Conservation (phyloP, 2,113 vertebrate genomes). For the Equus przewalskii region DNA sequence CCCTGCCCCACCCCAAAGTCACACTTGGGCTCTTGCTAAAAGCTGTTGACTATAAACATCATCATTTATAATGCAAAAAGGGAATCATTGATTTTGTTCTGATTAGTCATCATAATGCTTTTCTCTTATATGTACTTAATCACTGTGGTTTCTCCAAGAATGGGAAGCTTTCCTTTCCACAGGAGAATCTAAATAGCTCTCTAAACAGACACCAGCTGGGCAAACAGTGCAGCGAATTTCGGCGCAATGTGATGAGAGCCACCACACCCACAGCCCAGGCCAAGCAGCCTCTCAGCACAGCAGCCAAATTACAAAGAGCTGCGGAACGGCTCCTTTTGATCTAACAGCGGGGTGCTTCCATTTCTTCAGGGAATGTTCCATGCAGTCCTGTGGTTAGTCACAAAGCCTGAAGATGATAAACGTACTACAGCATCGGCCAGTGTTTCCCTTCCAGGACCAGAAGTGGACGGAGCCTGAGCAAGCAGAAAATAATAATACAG, state of each 20-base stretch:
- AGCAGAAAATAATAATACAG: rapidly evolving
- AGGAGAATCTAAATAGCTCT: conserved; percentile 75
- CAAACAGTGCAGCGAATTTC: conserved; percentile 77
- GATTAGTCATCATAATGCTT: conserved; percentile 86
- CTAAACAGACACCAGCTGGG: conserved; percentile 84
- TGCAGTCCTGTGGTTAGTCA: rapidly evolving
- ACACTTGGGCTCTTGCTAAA: conserved; percentile 83
- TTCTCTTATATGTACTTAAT: conserved; percentile 84
- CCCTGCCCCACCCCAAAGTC: conserved; percentile 66
- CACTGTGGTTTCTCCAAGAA: conserved; percentile 86
- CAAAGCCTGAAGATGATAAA: neutral
- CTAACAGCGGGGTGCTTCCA: rapidly evolving
- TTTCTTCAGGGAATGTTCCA: neutral
- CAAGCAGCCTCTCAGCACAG: neutral
- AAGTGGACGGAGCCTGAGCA: neutral
- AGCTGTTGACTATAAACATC: conserved; percentile 79
- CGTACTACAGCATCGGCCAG: neutral
- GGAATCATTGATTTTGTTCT: conserved; percentile 85
- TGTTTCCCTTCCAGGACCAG: neutral
- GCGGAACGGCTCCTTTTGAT: rapidly evolving
- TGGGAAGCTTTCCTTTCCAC: conserved; percentile 83
- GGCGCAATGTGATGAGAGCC: conserved; percentile 17
- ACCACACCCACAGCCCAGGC: neutral
- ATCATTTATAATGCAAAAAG: conserved; percentile 86
- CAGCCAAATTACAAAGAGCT: neutral